Percentiles rank a stretch among this genome's conserved stretches.
phyloP scores from a whole-genome alignment of 2,888 invertebrate species.

The Clostera curtula region DNA sequence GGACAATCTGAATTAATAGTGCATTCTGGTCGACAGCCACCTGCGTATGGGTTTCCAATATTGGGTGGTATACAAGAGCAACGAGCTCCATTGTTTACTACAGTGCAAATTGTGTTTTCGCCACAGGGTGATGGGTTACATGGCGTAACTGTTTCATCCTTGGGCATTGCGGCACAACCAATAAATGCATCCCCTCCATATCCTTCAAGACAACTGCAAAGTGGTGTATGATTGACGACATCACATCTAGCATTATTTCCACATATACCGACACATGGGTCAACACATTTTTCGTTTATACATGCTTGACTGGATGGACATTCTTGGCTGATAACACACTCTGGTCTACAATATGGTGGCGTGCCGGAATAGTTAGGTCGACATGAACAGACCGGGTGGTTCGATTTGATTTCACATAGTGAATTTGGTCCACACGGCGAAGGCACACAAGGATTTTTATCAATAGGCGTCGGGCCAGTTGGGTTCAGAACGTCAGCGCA shows the following conservation, averaged over 20 bases:
- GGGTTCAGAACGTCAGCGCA: slow-evolving; percentile 67
- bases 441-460: slow-evolving; percentile 77
- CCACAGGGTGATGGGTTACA: slow-evolving; percentile 90
- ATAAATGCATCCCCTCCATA: slow-evolving; percentile 90
- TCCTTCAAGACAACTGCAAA: slow-evolving; percentile 85
- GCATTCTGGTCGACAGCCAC: slow-evolving; percentile 91
- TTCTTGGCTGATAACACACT: slow-evolving; percentile 88
- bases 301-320: slow-evolving; percentile 86
- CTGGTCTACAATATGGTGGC: slow-evolving; percentile 87
- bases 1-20: slow-evolving; percentile 87
- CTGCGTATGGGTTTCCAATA: slow-evolving; percentile 89
- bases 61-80: slow-evolving; percentile 93
- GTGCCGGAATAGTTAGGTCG: slow-evolving; percentile 85
- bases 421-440: slow-evolving; percentile 88
- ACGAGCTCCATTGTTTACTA: slow-evolving; percentile 79
- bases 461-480: slow-evolving; percentile 36
- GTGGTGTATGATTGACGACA: slow-evolving; percentile 86
- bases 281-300: slow-evolving; percentile 85
- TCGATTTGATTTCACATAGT: slow-evolving; percentile 86
- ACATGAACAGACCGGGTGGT: slow-evolving; percentile 87
- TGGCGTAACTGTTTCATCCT: slow-evolving; percentile 68
- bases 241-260: slow-evolving; percentile 87
- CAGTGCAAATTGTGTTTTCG: slow-evolving; percentile 86
- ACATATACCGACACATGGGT: slow-evolving; percentile 87
- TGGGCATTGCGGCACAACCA: slow-evolving; percentile 79